Evolutionary conservation across 2,797 vertebrate genomes (phyloP).

Genomic region (Luscinia megarhynchos): DNA sequence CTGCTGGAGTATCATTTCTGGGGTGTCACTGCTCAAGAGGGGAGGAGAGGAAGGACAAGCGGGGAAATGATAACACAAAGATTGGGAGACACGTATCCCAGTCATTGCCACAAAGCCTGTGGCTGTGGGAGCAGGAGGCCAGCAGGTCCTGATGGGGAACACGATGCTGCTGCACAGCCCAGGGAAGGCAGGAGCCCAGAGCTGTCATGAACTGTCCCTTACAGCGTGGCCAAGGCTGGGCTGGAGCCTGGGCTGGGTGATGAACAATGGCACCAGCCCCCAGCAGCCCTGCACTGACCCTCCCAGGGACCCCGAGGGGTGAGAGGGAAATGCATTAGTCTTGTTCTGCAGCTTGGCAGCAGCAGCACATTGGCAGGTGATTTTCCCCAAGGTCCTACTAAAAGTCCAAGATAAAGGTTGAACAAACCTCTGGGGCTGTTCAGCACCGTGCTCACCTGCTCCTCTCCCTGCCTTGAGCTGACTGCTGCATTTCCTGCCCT

Average conservation of each 20-base stretch:
- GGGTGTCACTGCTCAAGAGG: fast-evolving
- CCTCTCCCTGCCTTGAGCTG: background rate
- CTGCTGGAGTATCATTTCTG: background rate
- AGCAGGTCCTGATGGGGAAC: background rate
- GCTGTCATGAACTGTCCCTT: fast-evolving
- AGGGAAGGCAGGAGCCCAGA: background rate
- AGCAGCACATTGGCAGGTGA: background rate
- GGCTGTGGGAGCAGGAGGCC: background rate
- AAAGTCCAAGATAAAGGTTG: constrained; percentile 17
- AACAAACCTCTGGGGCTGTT: background rate
- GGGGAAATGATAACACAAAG: too few relatives aligned
- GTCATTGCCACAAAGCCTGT: fast-evolving
- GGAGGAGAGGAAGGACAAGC: too few relatives aligned
- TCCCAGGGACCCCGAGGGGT: background rate
- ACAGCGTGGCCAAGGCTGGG: fast-evolving
- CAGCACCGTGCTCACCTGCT: background rate
- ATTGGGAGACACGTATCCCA: too few relatives aligned
- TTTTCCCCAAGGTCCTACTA: constrained; percentile 33
- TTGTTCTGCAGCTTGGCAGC: background rate
- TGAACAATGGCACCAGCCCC: background rate
- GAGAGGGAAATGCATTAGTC: background rate
- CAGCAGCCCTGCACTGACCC: background rate
- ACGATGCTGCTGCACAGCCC: background rate
- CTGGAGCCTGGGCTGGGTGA: background rate
- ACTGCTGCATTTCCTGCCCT: background rate